Evolutionary conservation across 2,888 invertebrate species (phyloP), one percentile per base, ranked within the genome.

Genomic region (Aphodius sticticus): DNA sequence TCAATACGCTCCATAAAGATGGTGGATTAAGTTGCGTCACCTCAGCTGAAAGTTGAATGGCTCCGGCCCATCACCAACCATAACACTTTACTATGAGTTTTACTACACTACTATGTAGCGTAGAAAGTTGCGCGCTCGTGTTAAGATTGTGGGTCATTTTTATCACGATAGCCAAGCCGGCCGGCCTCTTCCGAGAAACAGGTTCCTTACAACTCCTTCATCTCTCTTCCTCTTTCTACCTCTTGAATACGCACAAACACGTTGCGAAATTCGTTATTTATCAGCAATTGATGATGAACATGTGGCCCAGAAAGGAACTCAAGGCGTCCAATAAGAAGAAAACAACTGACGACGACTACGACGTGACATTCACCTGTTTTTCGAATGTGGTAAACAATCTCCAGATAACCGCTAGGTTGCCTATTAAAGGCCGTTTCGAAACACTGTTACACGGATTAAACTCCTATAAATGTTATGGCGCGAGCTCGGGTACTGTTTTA

Each of bases 121-220:
- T 83, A 84, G 84, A 82, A 83, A 84, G 83, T 82, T 74, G 53
- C 74, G 74, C 82, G 81, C 81, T 81, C 81, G 83, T 83, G 82
- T 82, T 84, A 83, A 82, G 82, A 84, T 84, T 83, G 83, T 84
- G 84, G 84, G 84, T 84, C 84, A 84, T 83, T 84, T 84, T 84
- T 84, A 84, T 84, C 84, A 84, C 83, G 83, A 82, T 53, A 53
- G 53, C 53, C 53, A 53, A 53, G 53, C 53, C 1, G 53, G 53
- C 53, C 53, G 12, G 12, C 53, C 53, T 53, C 53, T 53, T 53
- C 53, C 53, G 53, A 53, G 53, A 53, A 53, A 53, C 53, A 53
- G 53, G 53, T 53, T 53, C 53, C 7, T 7, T 53, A 7, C 53
- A 12, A 9, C 53, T 53, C 53, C 9, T 53, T 12, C 53, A 5